Evolutionary conservation across 2,888 invertebrate genomes (phyloP).

Genomic region (Orthonevra nobilis): DNA sequence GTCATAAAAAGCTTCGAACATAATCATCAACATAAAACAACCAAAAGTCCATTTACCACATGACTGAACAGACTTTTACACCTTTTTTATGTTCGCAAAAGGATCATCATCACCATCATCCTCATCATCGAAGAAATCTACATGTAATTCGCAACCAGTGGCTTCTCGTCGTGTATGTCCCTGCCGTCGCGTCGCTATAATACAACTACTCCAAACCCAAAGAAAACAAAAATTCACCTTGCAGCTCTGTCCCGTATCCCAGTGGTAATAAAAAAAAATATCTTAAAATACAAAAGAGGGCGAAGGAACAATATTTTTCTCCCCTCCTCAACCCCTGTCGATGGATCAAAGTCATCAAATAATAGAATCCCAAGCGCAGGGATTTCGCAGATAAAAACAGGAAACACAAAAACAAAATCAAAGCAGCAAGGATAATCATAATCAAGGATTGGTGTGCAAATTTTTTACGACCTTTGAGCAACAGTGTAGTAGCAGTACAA

Average conservation of each 20-base stretch:
- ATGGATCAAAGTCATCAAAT: slow-evolving; percentile 59
- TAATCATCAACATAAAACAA: slow-evolving; percentile 68
- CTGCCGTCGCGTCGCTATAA: slow-evolving; percentile 1
- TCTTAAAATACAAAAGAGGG: slow-evolving; percentile 26
- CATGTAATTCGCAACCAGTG: slow-evolving; percentile 31
- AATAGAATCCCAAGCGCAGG: slow-evolving; percentile 15
- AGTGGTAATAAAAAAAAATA: slow-evolving; percentile 58
- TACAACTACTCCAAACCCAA: slow-evolving; percentile 21
- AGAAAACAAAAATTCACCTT: slow-evolving; percentile 31
- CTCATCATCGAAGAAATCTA: slow-evolving; percentile 14
- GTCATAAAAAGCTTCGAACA: slow-evolving; percentile 53
- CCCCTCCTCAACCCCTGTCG: slow-evolving; percentile 54
- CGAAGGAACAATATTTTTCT: slow-evolving; percentile 21
- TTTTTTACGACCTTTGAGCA: slow-evolving; percentile 42
- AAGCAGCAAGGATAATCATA: slow-evolving; percentile 44
- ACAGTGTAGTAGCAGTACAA: slow-evolving; percentile 2
- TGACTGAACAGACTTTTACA: slow-evolving; percentile 64
- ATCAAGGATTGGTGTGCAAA: slow-evolving; percentile 55
- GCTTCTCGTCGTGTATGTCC: no score
- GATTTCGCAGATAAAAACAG: not conserved
- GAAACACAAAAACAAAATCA: slow-evolving; percentile 18
- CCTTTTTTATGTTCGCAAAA: slow-evolving; percentile 63
- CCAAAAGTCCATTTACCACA: slow-evolving; percentile 63
- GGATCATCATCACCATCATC: slow-evolving; percentile 42
- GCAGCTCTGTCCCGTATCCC: slow-evolving; percentile 4